Base-by-base conservation (phyloP, 2,888 invertebrate genomes). In the Idaea biselata region DNA sequence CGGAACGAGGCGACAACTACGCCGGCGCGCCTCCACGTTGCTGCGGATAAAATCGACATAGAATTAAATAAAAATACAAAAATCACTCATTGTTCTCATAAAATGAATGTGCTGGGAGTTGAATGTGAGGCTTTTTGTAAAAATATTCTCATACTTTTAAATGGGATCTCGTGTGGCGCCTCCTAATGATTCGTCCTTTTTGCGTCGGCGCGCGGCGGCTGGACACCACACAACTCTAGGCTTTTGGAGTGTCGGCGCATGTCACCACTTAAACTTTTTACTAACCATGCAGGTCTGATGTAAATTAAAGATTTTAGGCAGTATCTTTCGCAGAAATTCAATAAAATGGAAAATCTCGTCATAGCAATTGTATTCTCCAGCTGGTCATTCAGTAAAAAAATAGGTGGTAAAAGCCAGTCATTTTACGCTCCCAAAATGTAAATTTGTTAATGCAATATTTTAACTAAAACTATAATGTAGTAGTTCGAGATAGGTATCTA, bases 101-200 rank as follows among this genome's bases (percentile, higher is more conserved):
- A 91, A 92, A 92, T 92, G 91, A 92, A 92, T 92, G 91, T 91
- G 91, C 91, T 84, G 87, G 84, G 89, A 91, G 88, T 90, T 91
- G 91, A 91, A 91, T 91, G 91, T 91, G 89, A 84, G 81, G 88
- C 88, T 92, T 91, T 92, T 92, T 91, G 90, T 91, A 89, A 82
- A 91, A 91, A 92, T 92, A 91, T 92, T 92, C 91, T 89, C 91
- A 91, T 92, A 91, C 91, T 92, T 89, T 91, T 91, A 91, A 91
- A 91, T 89, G 90, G 90, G 88, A 81, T 86, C 90, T 91, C 91
- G 91, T 91, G 91, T 91, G 91, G 91, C 91, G 91, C 91, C 91
- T 90, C 88, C 89, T 91, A 92, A 92, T 91, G 91, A 89, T 86
- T 90, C 82, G 81, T 91, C 84, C 87, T 92, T 92, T 92, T 92